Base-by-base conservation (phyloP, 1,140 invertebrate genomes). In the Orchesella cincta region DNA sequence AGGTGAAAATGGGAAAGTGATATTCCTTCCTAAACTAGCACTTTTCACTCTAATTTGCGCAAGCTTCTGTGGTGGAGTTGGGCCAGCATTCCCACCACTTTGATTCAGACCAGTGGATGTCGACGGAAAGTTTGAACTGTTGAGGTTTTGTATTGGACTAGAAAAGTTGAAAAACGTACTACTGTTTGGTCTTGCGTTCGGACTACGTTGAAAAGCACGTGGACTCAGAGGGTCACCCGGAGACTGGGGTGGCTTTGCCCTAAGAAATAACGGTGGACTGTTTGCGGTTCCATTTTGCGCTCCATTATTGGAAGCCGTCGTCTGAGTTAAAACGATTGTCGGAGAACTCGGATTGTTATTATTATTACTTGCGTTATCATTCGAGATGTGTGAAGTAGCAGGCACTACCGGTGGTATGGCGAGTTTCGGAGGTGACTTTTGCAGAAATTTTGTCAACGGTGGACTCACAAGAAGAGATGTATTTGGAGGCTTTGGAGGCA, bases 1-100 rank as follows among this genome's bases (percentile, higher is more conserved):
- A 14, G 57, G 52, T 29, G 39, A 29, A 73, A 26, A 51, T 28
- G 52, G 46, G 12, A 35, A 35, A 28, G n/a, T 46, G 20, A 64
- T 16, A 70, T 75, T 77, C 34, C 80, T 67, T 54, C 80, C 80
- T 2, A 81, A 52, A 54, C 78, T 79, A 29, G 64, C 72, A 74
- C 72, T 76, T 78, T 81, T 81, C 5, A n/a, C 36, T 29, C 71
- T 39, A 23, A 62, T 35, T 52, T 79, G n/a, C n/a, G 12, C n/a
- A 23, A 57, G 62, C 46, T 75, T 77, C 36, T 72, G 34, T 18
- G 72, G 46, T 46, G 5, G 39, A 46, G 18, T 46, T 46, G 39
- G 39, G 18, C 5, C 5, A 46, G 5, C 18, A 5, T 12, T 29
- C 33, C 62, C 62, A 1, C 62, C 62, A 33, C 8, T 33, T 67